These are phyloP conservation scores for Peucedramus taeniatus DNA, from an alignment of 2,113 vertebrate species.

Conservation along the genomic window DNA sequence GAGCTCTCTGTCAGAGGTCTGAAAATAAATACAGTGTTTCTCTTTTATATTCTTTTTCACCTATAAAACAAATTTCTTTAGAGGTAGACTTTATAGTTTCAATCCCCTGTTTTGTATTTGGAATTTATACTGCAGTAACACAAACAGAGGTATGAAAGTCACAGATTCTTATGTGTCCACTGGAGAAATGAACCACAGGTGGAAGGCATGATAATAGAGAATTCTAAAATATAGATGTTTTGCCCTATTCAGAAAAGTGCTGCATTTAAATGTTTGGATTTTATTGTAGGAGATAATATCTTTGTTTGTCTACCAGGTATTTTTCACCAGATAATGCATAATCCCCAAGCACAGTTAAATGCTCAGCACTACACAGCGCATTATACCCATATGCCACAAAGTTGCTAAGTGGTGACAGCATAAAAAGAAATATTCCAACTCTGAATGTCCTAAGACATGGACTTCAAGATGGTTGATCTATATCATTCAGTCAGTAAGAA, in stretches of 20 bases:
- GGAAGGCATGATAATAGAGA: not conserved
- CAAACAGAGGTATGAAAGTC: not conserved
- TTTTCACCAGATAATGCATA: not conserved
- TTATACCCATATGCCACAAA: not conserved
- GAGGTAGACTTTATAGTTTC: not conserved
- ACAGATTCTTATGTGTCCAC: not conserved
- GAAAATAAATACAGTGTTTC: not conserved
- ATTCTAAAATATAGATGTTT: not conserved
- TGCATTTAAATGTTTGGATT: not conserved
- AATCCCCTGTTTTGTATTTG: not conserved
- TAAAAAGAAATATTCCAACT: not conserved
- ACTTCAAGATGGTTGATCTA: not conserved
- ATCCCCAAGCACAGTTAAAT: not conserved
- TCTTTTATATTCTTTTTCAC: not conserved
- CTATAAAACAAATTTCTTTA: not conserved
- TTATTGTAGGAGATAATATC: not conserved
- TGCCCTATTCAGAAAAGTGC: not conserved
- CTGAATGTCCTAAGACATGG: not conserved
- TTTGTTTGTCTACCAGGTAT: not conserved
- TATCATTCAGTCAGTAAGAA: not conserved
- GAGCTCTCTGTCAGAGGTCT: not conserved
- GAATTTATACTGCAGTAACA: not conserved
- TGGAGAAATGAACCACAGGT: not conserved
- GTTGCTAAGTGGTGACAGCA: not conserved
- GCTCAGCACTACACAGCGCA: not conserved